Evolutionary conservation across 2,797 vertebrate species (phyloP).

Genomic region (Anabas testudineus): DNA sequence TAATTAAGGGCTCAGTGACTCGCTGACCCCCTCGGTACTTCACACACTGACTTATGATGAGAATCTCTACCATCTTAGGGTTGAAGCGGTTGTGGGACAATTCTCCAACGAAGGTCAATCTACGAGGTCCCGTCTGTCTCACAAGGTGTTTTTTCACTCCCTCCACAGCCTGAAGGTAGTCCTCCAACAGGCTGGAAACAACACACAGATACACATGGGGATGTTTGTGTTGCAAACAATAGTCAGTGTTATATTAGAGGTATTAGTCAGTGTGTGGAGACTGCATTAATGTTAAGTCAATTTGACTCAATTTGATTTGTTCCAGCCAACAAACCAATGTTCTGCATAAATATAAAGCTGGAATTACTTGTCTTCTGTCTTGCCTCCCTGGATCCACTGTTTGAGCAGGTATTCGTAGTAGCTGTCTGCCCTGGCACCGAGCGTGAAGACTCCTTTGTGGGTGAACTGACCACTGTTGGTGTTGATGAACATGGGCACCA

Average conservation of each 20-base stretch:
- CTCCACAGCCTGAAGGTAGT: constrained; percentile 92
- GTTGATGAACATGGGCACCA: constrained; percentile 99
- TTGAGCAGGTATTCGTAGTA: constrained; percentile 99
- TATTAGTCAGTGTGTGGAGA: neutral
- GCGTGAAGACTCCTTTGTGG: constrained; percentile 91
- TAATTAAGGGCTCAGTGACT: neutral
- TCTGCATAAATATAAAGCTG: neutral
- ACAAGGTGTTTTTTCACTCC: constrained; percentile 93
- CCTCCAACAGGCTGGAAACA: constrained; percentile 86
- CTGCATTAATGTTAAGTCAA: neutral
- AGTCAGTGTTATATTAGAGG: neutral
- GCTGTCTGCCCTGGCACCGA: constrained; percentile 96
- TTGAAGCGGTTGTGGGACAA: constrained; percentile 93
- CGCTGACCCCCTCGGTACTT: neutral
- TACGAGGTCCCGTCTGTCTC: constrained; percentile 84
- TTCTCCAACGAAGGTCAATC: constrained; percentile 93
- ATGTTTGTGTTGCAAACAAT: neutral
- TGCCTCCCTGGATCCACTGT: constrained; percentile 97
- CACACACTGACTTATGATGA: neutral
- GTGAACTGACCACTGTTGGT: constrained; percentile 96
- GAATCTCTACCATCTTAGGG: constrained; percentile 92
- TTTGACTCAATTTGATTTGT: neutral
- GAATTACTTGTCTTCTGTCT: constrained; percentile 89
- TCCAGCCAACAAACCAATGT: neutral
- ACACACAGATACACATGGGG: constrained; percentile 1